Evolutionary conservation across 2,113 vertebrate genomes (phyloP).

Genomic region (Ochotona curzoniae): DNA sequence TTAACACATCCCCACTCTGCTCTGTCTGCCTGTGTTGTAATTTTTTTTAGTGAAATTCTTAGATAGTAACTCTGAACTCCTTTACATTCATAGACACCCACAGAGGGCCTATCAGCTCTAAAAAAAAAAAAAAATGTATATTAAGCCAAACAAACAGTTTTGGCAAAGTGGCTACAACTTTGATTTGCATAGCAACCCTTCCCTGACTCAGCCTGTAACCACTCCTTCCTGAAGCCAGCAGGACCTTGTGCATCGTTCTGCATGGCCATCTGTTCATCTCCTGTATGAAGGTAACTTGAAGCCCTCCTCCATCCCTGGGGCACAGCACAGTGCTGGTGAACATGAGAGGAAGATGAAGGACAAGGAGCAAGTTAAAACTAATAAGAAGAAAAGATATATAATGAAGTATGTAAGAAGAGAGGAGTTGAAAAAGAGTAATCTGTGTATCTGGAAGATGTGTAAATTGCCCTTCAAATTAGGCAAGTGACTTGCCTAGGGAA

Average conservation of each 20-base stretch:
- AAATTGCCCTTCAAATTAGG: not conserved
- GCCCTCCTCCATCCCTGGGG: not conserved
- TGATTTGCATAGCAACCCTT: not conserved
- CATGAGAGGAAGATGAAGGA: too few species aligned
- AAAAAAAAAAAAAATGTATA: constrained; percentile 27
- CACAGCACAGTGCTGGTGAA: not conserved
- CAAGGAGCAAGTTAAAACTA: not conserved
- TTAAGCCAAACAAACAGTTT: not conserved
- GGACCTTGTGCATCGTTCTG: not conserved
- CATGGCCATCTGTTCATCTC: not conserved
- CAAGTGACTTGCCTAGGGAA: not conserved
- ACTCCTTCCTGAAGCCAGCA: not conserved
- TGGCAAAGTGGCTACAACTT: constrained; percentile 23
- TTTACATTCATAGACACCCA: constrained; percentile 26
- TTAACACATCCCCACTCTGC: not conserved
- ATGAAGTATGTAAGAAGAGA: not conserved
- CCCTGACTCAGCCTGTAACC: not conserved
- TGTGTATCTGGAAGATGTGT: not conserved
- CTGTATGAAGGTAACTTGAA: not conserved
- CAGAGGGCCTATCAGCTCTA: not conserved
- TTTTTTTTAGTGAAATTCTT: constrained; percentile 32
- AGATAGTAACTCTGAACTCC: not conserved
- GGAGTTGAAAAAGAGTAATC: not conserved
- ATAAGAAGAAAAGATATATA: not conserved
- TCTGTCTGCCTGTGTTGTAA: not conserved